Conservation (phyloP, 2,888 invertebrate genomes). For the Polymixis flavicincta region DNA sequence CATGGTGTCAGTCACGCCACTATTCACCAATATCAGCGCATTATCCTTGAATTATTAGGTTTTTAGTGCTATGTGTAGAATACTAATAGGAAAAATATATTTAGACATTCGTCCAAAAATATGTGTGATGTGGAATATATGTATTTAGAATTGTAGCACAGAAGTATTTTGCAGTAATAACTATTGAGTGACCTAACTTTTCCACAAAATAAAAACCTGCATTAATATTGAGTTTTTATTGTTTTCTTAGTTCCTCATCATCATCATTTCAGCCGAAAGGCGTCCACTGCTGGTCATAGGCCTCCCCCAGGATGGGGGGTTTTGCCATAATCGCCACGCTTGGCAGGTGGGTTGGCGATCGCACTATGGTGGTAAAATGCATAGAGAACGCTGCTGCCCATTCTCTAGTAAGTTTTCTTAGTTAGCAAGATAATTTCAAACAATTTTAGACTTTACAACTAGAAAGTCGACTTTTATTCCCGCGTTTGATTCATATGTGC, state of each 20-base stretch:
- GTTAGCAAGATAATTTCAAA: too few relatives aligned
- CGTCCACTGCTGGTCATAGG: too few relatives aligned
- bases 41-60: constrained; percentile 21
- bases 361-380: too few relatives aligned
- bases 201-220: not conserved
- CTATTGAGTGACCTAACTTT: not conserved
- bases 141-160: not conserved
- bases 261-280: too few relatives aligned
- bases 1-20: constrained; percentile 63
- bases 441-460: constrained; percentile 58
- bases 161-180: not conserved
- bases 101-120: not conserved
- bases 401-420: too few relatives aligned
- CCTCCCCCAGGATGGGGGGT: too few relatives aligned
- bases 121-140: not conserved
- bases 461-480: constrained; percentile 61
- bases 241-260: constrained; percentile 33
- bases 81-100: not conserved
- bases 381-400: too few relatives aligned
- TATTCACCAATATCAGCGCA: constrained; percentile 51
- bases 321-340: too few relatives aligned
- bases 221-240: constrained; percentile 4
- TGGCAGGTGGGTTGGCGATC: too few relatives aligned
- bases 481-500: constrained; percentile 58
- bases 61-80: constrained; percentile 1